Evolutionary conservation across 2,797 vertebrate genomes (phyloP), one percentile per base, ranked within the genome.

Genomic region (Sebastiscus albofasciatus): DNA sequence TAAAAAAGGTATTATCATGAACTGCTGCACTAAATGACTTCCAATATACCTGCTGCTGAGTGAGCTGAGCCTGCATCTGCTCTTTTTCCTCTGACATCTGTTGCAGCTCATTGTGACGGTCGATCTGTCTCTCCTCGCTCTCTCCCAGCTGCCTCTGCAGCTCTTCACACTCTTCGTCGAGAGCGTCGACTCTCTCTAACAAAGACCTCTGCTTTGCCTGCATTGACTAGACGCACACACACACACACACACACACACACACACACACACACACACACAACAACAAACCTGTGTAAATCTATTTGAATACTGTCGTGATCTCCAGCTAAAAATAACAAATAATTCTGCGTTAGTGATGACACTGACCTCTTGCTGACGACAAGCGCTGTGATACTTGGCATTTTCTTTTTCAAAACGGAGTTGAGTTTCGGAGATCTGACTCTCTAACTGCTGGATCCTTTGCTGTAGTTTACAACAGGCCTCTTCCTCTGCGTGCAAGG

Each of bases 351-450:
- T 67, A 56, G 22, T 6, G 49, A 22, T 46, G 67, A 72, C 54
- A 72, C 92, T 49, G 82, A 98, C 97, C 97, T 98, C 96, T 88
- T 97, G 95, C 12, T 97, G 96, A 71, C 93, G 95, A 78, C 93
- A 90, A 27, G 96, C 90, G 62, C 96, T 98, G 36, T 94, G 93
- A 7, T 96, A 96, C 6, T 94, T 96, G 87, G 95, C 96, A 11
- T 88, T 96, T 90, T 98, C 97, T 86, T 98, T 98, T 87, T 96
- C 93, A 33, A 98, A 90, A 65, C 95, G 92, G 0, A 91, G 73
- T 24, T 88, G 94, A 70, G 89, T 94, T 88, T 90, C 81, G 56
- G 87, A 88, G 62, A 97, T 92, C 79, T 97, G 92, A 81, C 87
- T 88, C 1, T 89, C 89, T 34, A 97, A 90, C 60, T 90, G 72